These are phyloP conservation scores for Homarus americanus DNA, from an alignment of 1,140 invertebrate genomes.

Conservation along the genomic window DNA sequence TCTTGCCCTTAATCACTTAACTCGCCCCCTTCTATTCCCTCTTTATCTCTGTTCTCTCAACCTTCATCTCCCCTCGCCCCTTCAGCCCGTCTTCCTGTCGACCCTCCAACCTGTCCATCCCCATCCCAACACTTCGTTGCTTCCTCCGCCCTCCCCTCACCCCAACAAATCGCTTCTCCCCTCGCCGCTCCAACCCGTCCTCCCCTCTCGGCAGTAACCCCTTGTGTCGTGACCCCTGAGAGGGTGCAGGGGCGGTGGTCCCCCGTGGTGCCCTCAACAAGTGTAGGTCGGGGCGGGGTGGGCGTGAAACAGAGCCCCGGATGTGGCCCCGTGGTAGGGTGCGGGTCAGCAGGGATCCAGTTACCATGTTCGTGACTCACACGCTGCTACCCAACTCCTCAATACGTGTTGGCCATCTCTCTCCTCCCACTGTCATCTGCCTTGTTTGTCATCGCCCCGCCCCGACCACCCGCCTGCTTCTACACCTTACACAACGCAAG, in stretches of 20 bases:
- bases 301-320: conserved; percentile 65
- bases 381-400: conserved; percentile 16
- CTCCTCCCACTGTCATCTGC: conserved; percentile 25
- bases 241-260: not conserved
- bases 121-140: not conserved
- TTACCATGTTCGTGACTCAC: conserved; percentile 1
- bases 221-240: too few species aligned
- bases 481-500: not conserved
- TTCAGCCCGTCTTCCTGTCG: not conserved
- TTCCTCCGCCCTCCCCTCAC: not conserved
- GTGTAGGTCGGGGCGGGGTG: too few species aligned
- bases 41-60: not conserved
- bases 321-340: conserved; percentile 45
- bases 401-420: conserved; percentile 12
- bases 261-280: conserved; percentile 19
- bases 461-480: not conserved
- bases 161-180: not conserved
- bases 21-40: not conserved
- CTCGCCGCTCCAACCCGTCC: not conserved
- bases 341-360: conserved; percentile 24
- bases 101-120: not conserved
- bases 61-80: not conserved
- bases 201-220: conserved; percentile 19
- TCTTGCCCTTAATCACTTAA: not conserved
- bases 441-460: not conserved